Conservation (phyloP, 2,797 vertebrate genomes). For the Lemur catta region DNA sequence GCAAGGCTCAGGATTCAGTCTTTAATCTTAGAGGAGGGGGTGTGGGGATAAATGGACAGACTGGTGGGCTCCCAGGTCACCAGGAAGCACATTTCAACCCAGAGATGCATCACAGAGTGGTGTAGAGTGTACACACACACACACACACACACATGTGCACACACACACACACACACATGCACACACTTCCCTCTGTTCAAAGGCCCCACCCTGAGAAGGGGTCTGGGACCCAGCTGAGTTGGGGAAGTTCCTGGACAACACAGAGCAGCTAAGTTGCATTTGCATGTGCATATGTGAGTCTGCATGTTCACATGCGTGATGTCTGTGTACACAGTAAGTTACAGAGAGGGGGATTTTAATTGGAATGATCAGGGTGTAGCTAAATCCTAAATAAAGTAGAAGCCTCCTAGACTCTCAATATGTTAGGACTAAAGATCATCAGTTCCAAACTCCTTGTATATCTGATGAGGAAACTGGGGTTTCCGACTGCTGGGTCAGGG, state of each 20-base stretch:
- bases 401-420: background rate
- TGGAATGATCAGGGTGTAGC: background rate
- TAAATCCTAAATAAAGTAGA: constrained; percentile 20
- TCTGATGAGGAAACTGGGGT: background rate
- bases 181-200: background rate
- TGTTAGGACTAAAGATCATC: background rate
- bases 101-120: background rate
- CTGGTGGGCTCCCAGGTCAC: background rate
- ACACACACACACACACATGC: background rate
- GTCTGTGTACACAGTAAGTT: background rate
- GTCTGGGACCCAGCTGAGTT: background rate
- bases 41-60: background rate
- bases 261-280: background rate
- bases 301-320: background rate
- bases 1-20: background rate
- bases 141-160: background rate
- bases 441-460: background rate
- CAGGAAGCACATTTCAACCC: background rate
- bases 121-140: background rate
- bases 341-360: background rate
- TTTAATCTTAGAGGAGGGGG: background rate
- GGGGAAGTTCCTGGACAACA: background rate
- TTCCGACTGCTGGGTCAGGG: background rate
- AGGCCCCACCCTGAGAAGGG: background rate
- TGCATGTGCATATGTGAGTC: background rate